A percentile compares a stretch with the other conserved stretches of the same genome.
These are phyloP conservation scores for Lamellibrachia satsuma DNA, from an alignment of 2,888 invertebrate genomes.

Conservation along the genomic window DNA sequence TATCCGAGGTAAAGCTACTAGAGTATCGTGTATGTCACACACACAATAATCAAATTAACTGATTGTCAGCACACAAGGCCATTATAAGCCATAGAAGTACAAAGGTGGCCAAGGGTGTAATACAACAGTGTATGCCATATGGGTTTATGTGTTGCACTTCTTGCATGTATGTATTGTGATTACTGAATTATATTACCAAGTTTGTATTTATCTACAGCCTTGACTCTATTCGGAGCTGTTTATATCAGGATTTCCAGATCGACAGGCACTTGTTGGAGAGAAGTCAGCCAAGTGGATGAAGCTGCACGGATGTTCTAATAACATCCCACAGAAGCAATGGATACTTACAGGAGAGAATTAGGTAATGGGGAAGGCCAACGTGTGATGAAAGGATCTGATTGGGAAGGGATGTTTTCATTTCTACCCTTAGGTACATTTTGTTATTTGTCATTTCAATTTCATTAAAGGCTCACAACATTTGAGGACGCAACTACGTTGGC, in stretches of 20 bases:
- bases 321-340: neutral
- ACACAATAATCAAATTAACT: neutral
- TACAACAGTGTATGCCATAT: neutral
- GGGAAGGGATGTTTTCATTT: neutral
- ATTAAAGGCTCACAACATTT: neutral
- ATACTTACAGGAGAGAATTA: neutral
- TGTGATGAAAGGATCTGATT: neutral
- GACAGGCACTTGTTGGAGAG: neutral
- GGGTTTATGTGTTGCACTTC: neutral
- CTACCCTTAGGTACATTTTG: slow-evolving; percentile 17
- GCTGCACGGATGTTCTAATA: neutral
- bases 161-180: neutral
- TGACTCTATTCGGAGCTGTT: neutral
- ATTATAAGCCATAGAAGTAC: neutral
- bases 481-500: neutral
- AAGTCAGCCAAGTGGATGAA: neutral
- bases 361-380: too few relatives aligned
- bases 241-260: neutral
- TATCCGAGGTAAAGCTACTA: neutral
- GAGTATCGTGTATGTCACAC: neutral
- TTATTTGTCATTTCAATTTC: neutral
- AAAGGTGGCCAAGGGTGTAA: neutral
- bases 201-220: neutral
- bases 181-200: neutral
- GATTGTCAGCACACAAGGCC: neutral